phyloP scores from a whole-genome alignment of 64 coral and sea anemone genomes.

The Pachyseris speciosa region DNA sequence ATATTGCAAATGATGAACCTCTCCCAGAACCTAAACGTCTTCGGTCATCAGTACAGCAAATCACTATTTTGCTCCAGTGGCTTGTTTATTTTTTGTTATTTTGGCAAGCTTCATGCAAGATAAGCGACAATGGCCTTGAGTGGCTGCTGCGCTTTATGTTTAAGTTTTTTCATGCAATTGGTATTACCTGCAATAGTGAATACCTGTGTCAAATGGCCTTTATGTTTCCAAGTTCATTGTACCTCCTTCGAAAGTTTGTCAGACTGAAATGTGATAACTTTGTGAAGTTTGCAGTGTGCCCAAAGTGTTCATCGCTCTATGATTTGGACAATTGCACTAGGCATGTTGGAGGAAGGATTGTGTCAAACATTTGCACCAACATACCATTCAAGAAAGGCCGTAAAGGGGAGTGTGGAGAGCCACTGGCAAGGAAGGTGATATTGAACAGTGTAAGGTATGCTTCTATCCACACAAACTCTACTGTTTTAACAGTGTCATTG shows the following conservation, averaged over 20 bases:
- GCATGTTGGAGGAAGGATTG: slow-evolving; percentile 9
- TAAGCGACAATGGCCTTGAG: too few relatives aligned
- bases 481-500: slow-evolving; percentile 58
- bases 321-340: slow-evolving; percentile 18
- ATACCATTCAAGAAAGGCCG: background rate
- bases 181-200: slow-evolving; percentile 3
- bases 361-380: background rate
- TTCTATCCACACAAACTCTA: slow-evolving; percentile 59
- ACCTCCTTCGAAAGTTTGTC: slow-evolving; percentile 22
- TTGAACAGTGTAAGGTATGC: background rate
- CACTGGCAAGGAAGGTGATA: slow-evolving; percentile 35
- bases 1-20: background rate
- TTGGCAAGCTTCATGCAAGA: slow-evolving; percentile 44
- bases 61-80: slow-evolving; percentile 36
- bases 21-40: background rate
- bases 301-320: slow-evolving; percentile 41
- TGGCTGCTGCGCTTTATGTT: slow-evolving; percentile 69
- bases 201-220: slow-evolving; percentile 6
- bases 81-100: too few relatives aligned
- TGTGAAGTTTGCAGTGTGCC: slow-evolving; percentile 64
- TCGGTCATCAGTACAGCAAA: background rate
- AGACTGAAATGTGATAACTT: slow-evolving; percentile 26
- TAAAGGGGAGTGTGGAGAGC: slow-evolving; percentile 19
- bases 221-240: too few relatives aligned
- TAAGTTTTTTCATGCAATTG: slow-evolving; percentile 28